Evolutionary conservation across 1,140 invertebrate genomes (phyloP).

Genomic region (Heliconius himera): DNA sequence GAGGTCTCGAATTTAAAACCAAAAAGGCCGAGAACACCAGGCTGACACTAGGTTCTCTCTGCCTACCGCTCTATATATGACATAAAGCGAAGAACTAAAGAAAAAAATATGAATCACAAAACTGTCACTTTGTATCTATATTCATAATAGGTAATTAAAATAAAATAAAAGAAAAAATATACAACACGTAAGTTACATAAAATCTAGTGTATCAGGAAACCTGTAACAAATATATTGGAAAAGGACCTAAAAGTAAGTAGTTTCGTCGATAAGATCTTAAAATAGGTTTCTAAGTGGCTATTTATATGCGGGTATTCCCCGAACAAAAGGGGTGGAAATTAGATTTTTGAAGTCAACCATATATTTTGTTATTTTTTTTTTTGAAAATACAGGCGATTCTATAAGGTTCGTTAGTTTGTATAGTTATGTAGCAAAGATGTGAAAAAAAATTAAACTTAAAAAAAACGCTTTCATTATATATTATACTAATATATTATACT

Average conservation of each 20-base stretch:
- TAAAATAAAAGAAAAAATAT: too few relatives aligned
- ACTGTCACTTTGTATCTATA: not conserved
- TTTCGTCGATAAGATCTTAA: not conserved
- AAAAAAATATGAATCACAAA: not conserved
- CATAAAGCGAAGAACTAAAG: not conserved
- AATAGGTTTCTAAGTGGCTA: not conserved
- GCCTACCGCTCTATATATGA: too few relatives aligned
- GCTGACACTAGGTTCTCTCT: too few relatives aligned
- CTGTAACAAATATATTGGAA: not conserved
- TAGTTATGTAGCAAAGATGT: too few relatives aligned
- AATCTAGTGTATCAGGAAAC: not conserved
- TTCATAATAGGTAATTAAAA: not conserved
- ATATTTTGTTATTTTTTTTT: not conserved
- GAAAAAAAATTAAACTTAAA: too few relatives aligned
- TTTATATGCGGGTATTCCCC: not conserved
- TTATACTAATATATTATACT: too few relatives aligned
- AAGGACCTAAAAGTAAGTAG: not conserved
- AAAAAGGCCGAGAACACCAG: too few relatives aligned
- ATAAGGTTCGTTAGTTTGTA: not conserved
- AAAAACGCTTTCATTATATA: too few relatives aligned
- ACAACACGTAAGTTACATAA: not conserved
- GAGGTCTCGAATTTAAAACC: too few relatives aligned
- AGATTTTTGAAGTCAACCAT: not conserved
- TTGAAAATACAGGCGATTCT: not conserved
- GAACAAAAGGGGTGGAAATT: not conserved